Evolutionary conservation across 1,140 invertebrate species (phyloP).

Genomic region (Drosophila cardini): DNA sequence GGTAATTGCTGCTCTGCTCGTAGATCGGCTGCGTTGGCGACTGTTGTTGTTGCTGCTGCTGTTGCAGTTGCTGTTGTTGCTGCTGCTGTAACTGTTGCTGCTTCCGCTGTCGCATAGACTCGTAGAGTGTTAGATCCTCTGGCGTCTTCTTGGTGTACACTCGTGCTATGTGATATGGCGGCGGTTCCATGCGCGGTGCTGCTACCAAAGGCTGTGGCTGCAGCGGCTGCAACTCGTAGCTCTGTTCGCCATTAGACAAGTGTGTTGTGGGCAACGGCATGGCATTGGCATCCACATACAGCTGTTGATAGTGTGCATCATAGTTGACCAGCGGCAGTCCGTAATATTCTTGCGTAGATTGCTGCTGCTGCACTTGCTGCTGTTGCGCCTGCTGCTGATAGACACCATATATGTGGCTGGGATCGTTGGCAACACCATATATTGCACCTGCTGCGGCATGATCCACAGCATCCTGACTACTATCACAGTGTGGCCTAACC

Average conservation of each 20-base stretch:
- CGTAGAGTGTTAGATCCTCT: constrained; percentile 82
- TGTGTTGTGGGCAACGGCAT: constrained; percentile 71
- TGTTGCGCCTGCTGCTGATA: constrained; percentile 52
- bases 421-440: constrained; percentile 55
- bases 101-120: constrained; percentile 72
- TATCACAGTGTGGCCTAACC: constrained; percentile 70
- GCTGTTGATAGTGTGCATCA: constrained; percentile 70
- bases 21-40: constrained; percentile 34
- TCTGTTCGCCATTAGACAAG: constrained; percentile 70
- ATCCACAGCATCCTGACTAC: constrained; percentile 72
- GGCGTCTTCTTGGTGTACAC: constrained; percentile 88
- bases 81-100: constrained; percentile 57
- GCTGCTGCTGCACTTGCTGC: constrained; percentile 38
- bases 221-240: constrained; percentile 68
- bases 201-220: constrained; percentile 45
- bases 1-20: constrained; percentile 55
- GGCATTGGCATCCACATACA: constrained; percentile 69
- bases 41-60: constrained; percentile 55
- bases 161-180: constrained; percentile 89
- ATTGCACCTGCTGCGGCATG: constrained; percentile 71
- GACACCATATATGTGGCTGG: constrained; percentile 65
- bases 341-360: constrained; percentile 61
- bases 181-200: constrained; percentile 85
- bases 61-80: constrained; percentile 55
- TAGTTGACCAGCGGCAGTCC: constrained; percentile 70